Base-by-base conservation (phyloP, 2,797 vertebrate genomes). In the Alauda arvensis region DNA sequence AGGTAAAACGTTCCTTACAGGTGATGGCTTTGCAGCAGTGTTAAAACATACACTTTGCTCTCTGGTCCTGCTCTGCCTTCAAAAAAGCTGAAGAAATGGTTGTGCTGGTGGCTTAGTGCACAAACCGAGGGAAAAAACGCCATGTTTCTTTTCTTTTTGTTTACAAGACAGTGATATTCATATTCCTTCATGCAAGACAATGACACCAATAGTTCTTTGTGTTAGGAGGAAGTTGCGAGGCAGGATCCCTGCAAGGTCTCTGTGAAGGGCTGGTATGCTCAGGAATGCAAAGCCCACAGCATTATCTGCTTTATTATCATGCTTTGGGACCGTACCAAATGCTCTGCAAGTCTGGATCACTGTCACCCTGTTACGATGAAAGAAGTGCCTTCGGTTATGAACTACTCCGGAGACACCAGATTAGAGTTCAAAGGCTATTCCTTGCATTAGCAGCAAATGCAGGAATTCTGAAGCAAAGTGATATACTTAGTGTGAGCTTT, bases 381-480 rank as follows among this genome's bases (percentile, higher is more conserved):
- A 94, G 91, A 92, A 93, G 88, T 91, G 93, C 90, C 93, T 92
- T 94, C 0, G 9, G 83, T 92, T 94, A 87, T 82, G 85, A 92
- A 55, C 87, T 31, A 10, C 86, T 92, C 87, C 16, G 57, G 91
- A 90, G 90, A 91, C 91, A 87, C 93, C 77, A 90, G 87, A 95
- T 92, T 91, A 91, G 90, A 93, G 84, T 95, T 93, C 93, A 95
- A 94, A 94, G 93, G 87, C 93, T 94, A 65, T 42, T 93, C 81
- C 85, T 81, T 93, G 79, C 91, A 77, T 91, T 91, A 93, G 85
- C 71, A 85, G 90, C 77, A 93, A 94, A 93, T 62, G 80, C 71
- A 90, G 91, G 93, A 92, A 95, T 94, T 91, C 85, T 91, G 77
- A 89, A 87, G 75, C 83, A 77, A 87, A 90, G 88, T 87, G 88